phyloP scores from a whole-genome alignment of 2,113 vertebrate species.

The Percina caprodes region DNA sequence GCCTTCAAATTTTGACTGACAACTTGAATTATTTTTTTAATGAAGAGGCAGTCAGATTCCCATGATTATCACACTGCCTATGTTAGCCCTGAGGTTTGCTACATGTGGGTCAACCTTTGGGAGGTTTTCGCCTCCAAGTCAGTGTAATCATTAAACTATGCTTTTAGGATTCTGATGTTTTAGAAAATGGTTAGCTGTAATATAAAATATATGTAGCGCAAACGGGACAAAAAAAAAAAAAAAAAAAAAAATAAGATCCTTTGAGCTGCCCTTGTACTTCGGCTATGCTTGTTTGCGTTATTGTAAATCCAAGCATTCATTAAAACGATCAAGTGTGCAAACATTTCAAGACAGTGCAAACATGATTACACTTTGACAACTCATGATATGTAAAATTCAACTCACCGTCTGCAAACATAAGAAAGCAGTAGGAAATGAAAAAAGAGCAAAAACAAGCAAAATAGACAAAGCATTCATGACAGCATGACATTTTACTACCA shows the following conservation, averaged over 20 bases:
- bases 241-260: slow-evolving; percentile 20
- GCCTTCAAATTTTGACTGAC: slow-evolving; percentile 3
- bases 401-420: slow-evolving; percentile 99
- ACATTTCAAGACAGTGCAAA: slow-evolving; percentile 84
- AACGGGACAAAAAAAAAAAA: slow-evolving; percentile 48
- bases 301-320: slow-evolving; percentile 53
- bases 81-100: not conserved
- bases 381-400: slow-evolving; percentile 91
- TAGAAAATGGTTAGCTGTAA: slow-evolving; percentile 58
- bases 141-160: slow-evolving; percentile 11
- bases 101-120: not conserved
- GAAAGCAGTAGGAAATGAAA: slow-evolving; percentile 97
- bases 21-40: not conserved
- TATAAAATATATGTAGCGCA: slow-evolving; percentile 53
- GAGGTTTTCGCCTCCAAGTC: slow-evolving; percentile 4
- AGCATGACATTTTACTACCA: slow-evolving; percentile 79
- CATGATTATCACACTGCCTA: not conserved
- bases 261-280: slow-evolving; percentile 50
- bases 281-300: slow-evolving; percentile 22
- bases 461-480: slow-evolving; percentile 88
- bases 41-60: not conserved
- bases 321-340: slow-evolving; percentile 64
- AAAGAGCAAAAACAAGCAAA: slow-evolving; percentile 90
- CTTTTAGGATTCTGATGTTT: not conserved
- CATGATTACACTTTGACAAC: slow-evolving; percentile 91